phyloP scores from a whole-genome alignment of 2,113 vertebrate genomes.

The Cariama cristata region DNA sequence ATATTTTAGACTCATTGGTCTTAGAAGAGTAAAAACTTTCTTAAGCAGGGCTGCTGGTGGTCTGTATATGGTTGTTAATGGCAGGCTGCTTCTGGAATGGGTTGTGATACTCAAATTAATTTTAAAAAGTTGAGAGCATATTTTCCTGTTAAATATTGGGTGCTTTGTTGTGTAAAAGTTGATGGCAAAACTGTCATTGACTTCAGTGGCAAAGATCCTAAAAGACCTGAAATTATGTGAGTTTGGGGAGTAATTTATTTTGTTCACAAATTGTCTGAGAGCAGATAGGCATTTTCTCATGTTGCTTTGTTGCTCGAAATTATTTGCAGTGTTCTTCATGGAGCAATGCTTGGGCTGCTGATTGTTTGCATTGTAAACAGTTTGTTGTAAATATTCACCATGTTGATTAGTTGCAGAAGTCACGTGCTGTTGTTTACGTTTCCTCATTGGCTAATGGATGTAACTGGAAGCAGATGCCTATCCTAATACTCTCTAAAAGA shows the following conservation, averaged over 20 bases:
- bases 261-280: slow-evolving; percentile 49
- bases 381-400: slow-evolving; percentile 63
- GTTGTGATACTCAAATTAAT: neutral
- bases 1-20: neutral
- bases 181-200: slow-evolving; percentile 38
- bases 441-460: slow-evolving; percentile 33
- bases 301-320: slow-evolving; percentile 48
- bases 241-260: slow-evolving; percentile 51
- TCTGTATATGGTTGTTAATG: neutral
- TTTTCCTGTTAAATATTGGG: neutral
- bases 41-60: neutral
- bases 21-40: neutral
- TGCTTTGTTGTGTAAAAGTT: slow-evolving; percentile 17
- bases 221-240: slow-evolving; percentile 52
- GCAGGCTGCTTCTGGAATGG: neutral
- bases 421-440: slow-evolving; percentile 15
- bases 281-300: slow-evolving; percentile 58
- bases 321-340: slow-evolving; percentile 68
- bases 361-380: slow-evolving; percentile 64
- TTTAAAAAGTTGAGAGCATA: neutral
- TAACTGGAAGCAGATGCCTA: slow-evolving; percentile 62
- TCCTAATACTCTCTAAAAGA: slow-evolving; percentile 20
- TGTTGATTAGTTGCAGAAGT: slow-evolving; percentile 40
- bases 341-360: slow-evolving; percentile 47
- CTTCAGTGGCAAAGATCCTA: slow-evolving; percentile 47